Evolutionary conservation across 2,888 invertebrate species (phyloP).

Genomic region (Corythucha ciliata): DNA sequence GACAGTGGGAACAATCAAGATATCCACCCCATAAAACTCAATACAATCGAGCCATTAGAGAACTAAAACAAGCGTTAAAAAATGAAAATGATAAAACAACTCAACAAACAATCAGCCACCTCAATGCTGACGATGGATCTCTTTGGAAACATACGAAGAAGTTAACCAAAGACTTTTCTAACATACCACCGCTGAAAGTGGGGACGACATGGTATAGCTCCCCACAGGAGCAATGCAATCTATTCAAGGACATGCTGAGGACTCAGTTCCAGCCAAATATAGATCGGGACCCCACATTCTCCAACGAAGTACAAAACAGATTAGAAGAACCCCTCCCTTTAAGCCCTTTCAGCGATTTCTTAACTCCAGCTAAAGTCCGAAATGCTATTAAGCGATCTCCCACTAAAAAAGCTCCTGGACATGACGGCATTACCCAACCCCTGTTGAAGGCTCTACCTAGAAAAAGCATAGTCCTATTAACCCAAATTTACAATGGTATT

Average conservation of each 20-base stretch:
- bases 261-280: not conserved
- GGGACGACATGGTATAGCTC: not conserved
- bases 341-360: not conserved
- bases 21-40: slow-evolving; percentile 15
- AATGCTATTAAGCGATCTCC: not conserved
- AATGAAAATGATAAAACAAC: not conserved
- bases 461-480: slow-evolving; percentile 1
- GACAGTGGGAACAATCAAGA: slow-evolving; percentile 5
- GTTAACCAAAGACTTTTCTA: not conserved
- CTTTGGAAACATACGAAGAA: not conserved
- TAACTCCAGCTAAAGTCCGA: slow-evolving; percentile 2
- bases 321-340: not conserved
- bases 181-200: not conserved
- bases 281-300: not conserved
- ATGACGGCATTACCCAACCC: slow-evolving; percentile 8
- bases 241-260: not conserved
- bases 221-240: not conserved
- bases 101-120: not conserved
- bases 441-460: slow-evolving; percentile 5
- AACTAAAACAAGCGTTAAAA: slow-evolving; percentile 8
- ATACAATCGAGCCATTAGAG: slow-evolving; percentile 9
- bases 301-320: not conserved
- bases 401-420: not conserved
- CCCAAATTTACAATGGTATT: not conserved
- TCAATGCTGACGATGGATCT: not conserved